phyloP scores from a whole-genome alignment of 2,797 vertebrate species.

The Phataginus tetradactyla region DNA sequence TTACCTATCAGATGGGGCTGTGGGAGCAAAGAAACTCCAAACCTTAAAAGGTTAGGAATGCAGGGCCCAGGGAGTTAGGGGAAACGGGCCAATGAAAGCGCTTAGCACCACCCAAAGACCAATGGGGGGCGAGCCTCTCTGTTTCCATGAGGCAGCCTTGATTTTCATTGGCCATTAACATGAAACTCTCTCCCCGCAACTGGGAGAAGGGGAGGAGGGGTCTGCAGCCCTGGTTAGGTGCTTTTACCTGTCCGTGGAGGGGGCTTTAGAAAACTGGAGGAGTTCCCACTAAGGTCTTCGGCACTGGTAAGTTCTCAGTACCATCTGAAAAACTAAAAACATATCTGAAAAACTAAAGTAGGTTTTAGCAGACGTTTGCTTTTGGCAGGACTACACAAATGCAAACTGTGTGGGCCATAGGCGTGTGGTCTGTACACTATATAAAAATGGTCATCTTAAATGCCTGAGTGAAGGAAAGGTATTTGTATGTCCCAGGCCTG shows the following conservation, averaged over 20 bases:
- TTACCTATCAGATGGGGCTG: slow-evolving; percentile 62
- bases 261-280: background rate
- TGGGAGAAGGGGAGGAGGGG: background rate
- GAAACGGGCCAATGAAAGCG: slow-evolving; percentile 61
- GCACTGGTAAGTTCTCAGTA: background rate
- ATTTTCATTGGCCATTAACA: slow-evolving; percentile 67
- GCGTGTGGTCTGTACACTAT: background rate
- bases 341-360: background rate
- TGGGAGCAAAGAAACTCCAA: slow-evolving; percentile 62
- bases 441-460: slow-evolving; percentile 39
- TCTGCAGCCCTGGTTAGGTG: slow-evolving; percentile 53
- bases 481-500: background rate
- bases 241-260: slow-evolving; percentile 47
- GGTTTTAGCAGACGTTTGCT: slow-evolving; percentile 55
- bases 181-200: slow-evolving; percentile 11
- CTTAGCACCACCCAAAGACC: slow-evolving; percentile 73
- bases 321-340: background rate
- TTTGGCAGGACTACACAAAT: slow-evolving; percentile 38
- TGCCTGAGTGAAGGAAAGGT: background rate
- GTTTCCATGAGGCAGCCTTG: slow-evolving; percentile 68
- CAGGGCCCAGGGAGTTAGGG: slow-evolving; percentile 49
- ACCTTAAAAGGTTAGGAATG: slow-evolving; percentile 80
- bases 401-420: background rate
- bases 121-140: slow-evolving; percentile 51
- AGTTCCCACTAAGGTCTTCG: background rate